Conservation (phyloP, 2,888 invertebrate species). For the Dendrolimus houi region DNA sequence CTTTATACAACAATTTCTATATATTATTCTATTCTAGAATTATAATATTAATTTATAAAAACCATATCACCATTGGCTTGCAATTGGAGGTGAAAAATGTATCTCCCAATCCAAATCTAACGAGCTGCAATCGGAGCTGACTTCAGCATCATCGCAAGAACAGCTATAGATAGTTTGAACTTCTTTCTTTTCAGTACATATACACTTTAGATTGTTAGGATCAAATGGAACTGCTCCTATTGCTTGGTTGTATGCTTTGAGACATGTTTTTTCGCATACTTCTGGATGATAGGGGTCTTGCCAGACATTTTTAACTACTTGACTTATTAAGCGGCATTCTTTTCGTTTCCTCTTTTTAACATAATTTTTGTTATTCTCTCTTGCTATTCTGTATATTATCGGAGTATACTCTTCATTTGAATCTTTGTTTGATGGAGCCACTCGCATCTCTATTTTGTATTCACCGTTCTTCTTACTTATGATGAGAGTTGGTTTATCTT, state of each 20-base stretch:
- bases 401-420: conserved; percentile 31
- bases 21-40: no score
- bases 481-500: conserved; percentile 45
- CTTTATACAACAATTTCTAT: no score
- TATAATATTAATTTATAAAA: no score
- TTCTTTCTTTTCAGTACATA: conserved; percentile 15
- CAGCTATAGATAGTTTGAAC: conserved; percentile 20
- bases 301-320: conserved; percentile 32
- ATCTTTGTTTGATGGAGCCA: conserved; percentile 18
- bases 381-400: conserved; percentile 44
- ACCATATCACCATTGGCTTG: conserved; percentile 3
- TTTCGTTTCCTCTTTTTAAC: conserved; percentile 26
- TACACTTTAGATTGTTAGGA: conserved; percentile 25
- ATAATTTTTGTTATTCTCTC: conserved; percentile 34
- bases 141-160: conserved; percentile 30
- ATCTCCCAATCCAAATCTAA: conserved; percentile 60
- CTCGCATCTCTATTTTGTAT: conserved; percentile 51
- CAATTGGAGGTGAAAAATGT: conserved; percentile 51
- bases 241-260: conserved; percentile 40
- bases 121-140: conserved; percentile 41
- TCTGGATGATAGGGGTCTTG: conserved; percentile 40
- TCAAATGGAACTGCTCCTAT: conserved; percentile 27
- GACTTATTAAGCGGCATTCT: conserved; percentile 25
- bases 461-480: conserved; percentile 48
- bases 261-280: conserved; percentile 40